Evolutionary conservation across 2,113 vertebrate species (phyloP).

Genomic region (Varanus komodoensis): DNA sequence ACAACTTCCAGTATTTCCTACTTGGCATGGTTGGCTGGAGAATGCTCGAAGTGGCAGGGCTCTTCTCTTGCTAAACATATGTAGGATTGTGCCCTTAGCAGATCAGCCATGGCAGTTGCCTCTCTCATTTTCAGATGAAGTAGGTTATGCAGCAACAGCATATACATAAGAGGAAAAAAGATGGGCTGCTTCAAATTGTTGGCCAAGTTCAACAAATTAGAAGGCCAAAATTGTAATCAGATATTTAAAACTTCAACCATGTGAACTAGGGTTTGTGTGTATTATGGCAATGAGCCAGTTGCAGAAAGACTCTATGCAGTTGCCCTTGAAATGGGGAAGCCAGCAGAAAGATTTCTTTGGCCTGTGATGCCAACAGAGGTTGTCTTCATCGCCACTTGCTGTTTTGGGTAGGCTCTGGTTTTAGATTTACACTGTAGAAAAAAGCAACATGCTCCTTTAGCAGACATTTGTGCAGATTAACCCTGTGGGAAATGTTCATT

Average conservation of each 20-base stretch:
- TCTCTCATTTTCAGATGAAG: slow-evolving; percentile 58
- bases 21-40: too few relatives aligned
- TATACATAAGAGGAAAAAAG: slow-evolving; percentile 56
- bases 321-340: slow-evolving; percentile 72
- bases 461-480: not conserved
- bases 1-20: not conserved
- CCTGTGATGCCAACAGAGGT: not conserved
- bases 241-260: slow-evolving; percentile 85
- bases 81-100: not conserved
- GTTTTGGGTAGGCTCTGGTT: slow-evolving; percentile 11
- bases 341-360: slow-evolving; percentile 43
- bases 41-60: not conserved
- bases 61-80: not conserved
- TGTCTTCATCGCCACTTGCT: slow-evolving; percentile 19
- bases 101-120: not conserved
- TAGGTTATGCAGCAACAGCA: slow-evolving; percentile 49
- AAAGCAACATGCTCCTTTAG: not conserved
- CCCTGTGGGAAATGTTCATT: not conserved
- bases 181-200: slow-evolving; percentile 58
- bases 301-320: slow-evolving; percentile 73
- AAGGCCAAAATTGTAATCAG: slow-evolving; percentile 83
- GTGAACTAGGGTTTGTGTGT: slow-evolving; percentile 81
- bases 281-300: slow-evolving; percentile 76
- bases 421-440: not conserved
- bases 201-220: slow-evolving; percentile 85